Conservation (phyloP, 2,888 invertebrate genomes). For the Brachylomia viminalis region DNA sequence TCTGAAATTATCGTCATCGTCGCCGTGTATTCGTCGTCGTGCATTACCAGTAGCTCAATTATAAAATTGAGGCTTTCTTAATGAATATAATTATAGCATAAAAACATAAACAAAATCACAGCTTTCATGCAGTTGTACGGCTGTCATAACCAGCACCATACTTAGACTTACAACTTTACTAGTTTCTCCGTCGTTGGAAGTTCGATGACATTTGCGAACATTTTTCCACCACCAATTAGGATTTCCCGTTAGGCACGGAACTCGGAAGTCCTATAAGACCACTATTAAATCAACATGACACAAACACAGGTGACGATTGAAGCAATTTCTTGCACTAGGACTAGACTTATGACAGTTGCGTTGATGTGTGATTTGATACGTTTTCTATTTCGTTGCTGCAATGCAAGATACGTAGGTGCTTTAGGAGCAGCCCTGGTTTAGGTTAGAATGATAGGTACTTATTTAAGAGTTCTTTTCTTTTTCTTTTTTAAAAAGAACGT, state of each 20-base stretch:
- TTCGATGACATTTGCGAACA: conserved; percentile 57
- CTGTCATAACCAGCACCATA: conserved; percentile 51
- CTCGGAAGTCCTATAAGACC: conserved; percentile 43
- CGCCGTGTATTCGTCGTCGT: too few relatives aligned
- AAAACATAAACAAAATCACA: conserved; percentile 20
- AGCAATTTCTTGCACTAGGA: conserved; percentile 16
- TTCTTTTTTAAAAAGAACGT: too few relatives aligned
- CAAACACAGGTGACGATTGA: conserved; percentile 18
- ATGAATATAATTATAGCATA: conserved; percentile 9
- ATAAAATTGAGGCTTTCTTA: conserved; percentile 13
- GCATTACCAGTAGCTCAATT: neutral
- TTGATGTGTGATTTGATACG: conserved; percentile 6
- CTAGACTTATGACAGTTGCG: conserved; percentile 19
- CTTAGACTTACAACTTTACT: conserved; percentile 42
- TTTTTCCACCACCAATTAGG: conserved; percentile 51
- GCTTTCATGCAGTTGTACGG: conserved; percentile 15
- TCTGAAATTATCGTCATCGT: neutral
- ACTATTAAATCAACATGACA: conserved; percentile 32
- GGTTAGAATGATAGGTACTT: neutral
- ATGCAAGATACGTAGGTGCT: too few relatives aligned
- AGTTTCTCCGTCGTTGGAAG: conserved; percentile 60
- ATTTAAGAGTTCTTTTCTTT: neutral
- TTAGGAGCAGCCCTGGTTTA: neutral
- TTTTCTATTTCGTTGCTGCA: conserved; percentile 3
- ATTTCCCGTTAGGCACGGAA: conserved; percentile 62